Evolutionary conservation across 2,888 invertebrate species (phyloP).

Genomic region (Euclidia mi): DNA sequence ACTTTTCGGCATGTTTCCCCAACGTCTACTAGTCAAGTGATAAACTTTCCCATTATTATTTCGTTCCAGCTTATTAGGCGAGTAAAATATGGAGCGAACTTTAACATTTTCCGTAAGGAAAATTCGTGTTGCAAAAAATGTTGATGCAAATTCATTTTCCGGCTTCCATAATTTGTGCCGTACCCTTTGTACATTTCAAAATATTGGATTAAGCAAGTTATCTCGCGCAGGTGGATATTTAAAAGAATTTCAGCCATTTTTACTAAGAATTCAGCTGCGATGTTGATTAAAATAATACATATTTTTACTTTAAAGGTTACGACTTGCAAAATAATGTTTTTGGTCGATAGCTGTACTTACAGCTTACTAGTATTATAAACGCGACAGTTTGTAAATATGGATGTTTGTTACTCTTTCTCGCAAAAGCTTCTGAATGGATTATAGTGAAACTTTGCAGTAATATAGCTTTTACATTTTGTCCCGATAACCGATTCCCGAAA

Average conservation of each 20-base stretch:
- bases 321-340: no score
- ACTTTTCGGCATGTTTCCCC: not conserved
- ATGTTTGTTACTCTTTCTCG: no score
- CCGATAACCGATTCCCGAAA: no score
- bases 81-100: slow-evolving; percentile 1
- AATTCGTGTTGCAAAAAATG: not conserved
- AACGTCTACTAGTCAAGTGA: not conserved
- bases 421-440: no score
- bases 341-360: no score
- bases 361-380: no score
- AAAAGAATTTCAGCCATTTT: not conserved
- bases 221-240: slow-evolving; percentile 3
- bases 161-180: not conserved
- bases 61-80: not conserved
- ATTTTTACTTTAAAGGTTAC: no score
- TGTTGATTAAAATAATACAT: no score
- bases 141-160: slow-evolving; percentile 5
- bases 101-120: not conserved
- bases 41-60: slow-evolving; percentile 5
- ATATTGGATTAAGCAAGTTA: slow-evolving; percentile 6
- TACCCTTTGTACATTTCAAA: slow-evolving; percentile 10
- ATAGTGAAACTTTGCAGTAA: no score
- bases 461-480: no score
- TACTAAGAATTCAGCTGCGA: not conserved
- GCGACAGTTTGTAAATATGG: no score